phyloP scores from a whole-genome alignment of 2,797 vertebrate genomes.

The Saguinus oedipus region DNA sequence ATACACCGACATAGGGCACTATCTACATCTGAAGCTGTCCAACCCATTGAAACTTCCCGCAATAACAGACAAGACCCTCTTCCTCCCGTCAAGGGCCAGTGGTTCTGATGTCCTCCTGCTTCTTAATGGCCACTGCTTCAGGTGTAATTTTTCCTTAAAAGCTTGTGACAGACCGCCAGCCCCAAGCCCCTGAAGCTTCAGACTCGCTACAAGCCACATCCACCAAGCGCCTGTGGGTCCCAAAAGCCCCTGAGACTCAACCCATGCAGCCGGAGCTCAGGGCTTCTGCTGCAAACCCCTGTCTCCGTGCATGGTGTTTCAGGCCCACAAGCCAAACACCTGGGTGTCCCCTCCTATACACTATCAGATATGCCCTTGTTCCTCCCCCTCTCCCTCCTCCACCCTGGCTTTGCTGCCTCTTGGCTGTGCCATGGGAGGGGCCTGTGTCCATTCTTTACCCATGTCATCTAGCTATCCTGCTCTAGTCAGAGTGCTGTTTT shows the following conservation, averaged over 20 bases:
- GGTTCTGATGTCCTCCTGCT: not conserved
- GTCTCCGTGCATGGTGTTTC: not conserved
- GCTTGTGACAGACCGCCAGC: not conserved
- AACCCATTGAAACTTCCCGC: not conserved
- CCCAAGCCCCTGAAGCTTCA: not conserved
- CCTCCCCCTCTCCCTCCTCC: not conserved
- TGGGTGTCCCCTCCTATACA: not conserved
- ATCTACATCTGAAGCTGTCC: fast-evolving
- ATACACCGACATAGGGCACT: fast-evolving
- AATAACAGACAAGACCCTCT: not conserved
- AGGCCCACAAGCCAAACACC: fast-evolving
- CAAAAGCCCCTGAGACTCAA: not conserved
- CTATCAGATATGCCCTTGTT: fast-evolving
- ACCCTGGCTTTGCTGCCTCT: not conserved
- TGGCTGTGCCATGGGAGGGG: not conserved
- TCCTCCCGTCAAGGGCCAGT: not conserved
- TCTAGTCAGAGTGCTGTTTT: not conserved
- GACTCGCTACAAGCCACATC: not conserved
- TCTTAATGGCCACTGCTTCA: not conserved
- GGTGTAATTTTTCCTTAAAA: not conserved
- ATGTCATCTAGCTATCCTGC: not conserved
- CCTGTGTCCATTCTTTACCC: not conserved
- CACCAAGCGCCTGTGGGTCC: not conserved
- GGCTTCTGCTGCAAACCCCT: not conserved
- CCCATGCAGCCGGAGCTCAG: fast-evolving